A percentile compares a stretch with the other conserved stretches of the same genome.
Evolutionary conservation across 1,140 invertebrate genomes (phyloP).

Genomic region (Nasonia giraulti): DNA sequence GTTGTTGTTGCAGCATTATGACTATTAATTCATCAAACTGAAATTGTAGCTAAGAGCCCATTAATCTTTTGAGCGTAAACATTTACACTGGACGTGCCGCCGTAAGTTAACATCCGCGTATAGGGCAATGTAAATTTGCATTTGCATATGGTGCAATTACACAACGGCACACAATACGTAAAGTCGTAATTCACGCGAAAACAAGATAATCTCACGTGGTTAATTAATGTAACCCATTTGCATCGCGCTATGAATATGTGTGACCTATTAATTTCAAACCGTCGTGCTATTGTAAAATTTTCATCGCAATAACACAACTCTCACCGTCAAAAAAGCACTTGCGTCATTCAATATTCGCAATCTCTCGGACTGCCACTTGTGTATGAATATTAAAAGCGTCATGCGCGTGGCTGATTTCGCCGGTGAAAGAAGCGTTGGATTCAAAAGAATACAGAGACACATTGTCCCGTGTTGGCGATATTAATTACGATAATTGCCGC

Average conservation of each 20-base stretch:
- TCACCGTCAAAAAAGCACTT: constrained; percentile 7
- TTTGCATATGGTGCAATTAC: not conserved
- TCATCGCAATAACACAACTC: not conserved
- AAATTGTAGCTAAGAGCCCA: not conserved
- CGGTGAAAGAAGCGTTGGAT: not conserved
- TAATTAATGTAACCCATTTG: not conserved
- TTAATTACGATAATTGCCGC: constrained; percentile 71
- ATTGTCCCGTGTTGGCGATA: constrained; percentile 60
- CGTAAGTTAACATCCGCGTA: not conserved
- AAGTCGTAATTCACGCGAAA: not conserved
- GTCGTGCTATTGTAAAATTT: not conserved
- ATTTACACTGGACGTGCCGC: not conserved
- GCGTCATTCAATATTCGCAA: constrained; percentile 46
- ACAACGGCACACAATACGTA: not conserved
- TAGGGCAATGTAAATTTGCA: not conserved
- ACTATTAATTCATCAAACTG: not conserved
- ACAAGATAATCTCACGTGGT: not conserved
- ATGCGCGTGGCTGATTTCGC: constrained; percentile 32
- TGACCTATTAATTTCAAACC: not conserved
- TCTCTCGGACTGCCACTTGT: constrained; percentile 10
- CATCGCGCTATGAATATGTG: not conserved
- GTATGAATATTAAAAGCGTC: constrained; percentile 1
- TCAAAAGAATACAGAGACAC: constrained; percentile 55
- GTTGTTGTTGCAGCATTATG: not conserved
- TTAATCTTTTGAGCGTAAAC: not conserved